Evolutionary conservation across 2,888 invertebrate species (phyloP).

Genomic region (Pollenia griseotomentosa): DNA sequence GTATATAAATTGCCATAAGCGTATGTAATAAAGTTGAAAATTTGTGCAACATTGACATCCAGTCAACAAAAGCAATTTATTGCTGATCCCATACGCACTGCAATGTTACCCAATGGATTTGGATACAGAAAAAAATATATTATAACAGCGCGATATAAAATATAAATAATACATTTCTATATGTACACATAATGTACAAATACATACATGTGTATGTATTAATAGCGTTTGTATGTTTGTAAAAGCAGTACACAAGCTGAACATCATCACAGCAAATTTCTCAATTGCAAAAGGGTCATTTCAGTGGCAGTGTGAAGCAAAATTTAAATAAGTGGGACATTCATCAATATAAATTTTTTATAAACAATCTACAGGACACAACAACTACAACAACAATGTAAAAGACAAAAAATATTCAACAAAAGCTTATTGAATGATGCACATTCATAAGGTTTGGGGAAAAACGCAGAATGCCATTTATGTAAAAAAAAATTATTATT

Average conservation of each 20-base stretch:
- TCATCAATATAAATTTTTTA: conserved; percentile 62
- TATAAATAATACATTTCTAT: conserved; percentile 15
- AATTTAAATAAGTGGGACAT: conserved; percentile 52
- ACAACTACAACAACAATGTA: conserved; percentile 7
- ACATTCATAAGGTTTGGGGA: conserved; percentile 12
- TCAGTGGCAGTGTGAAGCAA: background rate
- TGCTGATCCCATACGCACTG: conserved; percentile 56
- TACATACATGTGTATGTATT: background rate
- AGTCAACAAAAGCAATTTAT: conserved; percentile 68
- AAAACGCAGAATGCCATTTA: conserved; percentile 8
- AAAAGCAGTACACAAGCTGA: background rate
- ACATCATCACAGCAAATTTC: conserved; percentile 3
- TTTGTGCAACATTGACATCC: conserved; percentile 66
- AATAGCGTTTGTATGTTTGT: background rate
- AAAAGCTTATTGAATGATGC: conserved; percentile 28
- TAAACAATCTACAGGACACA: conserved; percentile 8
- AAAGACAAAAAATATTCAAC: conserved; percentile 19
- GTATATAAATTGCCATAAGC: conserved; percentile 14
- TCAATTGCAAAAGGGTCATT: conserved; percentile 20
- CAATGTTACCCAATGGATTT: conserved; percentile 66
- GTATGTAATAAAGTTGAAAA: conserved; percentile 60
- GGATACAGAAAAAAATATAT: conserved; percentile 35
- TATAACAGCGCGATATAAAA: conserved; percentile 50
- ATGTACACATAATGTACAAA: background rate
- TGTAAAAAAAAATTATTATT: conserved; percentile 3